These are phyloP conservation scores for Thyatira batis DNA, from an alignment of 2,888 invertebrate genomes.

Conservation along the genomic window DNA sequence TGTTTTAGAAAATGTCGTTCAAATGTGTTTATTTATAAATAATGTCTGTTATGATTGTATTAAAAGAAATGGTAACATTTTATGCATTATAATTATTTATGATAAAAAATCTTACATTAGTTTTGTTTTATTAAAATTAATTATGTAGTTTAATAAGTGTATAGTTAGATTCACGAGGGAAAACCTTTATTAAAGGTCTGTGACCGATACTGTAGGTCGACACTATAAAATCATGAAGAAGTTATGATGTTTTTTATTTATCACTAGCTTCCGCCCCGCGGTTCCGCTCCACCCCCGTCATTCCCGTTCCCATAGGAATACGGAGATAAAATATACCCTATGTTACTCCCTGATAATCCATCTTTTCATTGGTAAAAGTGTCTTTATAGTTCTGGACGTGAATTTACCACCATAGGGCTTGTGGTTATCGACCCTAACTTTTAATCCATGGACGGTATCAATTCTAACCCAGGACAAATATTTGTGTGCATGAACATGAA, in stretches of 20 bases:
- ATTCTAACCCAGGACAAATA: no score
- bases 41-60: neutral
- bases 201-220: neutral
- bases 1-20: neutral
- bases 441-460: no score
- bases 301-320: no score
- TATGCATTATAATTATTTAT: neutral
- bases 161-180: neutral
- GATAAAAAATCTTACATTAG: neutral
- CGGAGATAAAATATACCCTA: no score
- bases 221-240: neutral
- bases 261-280: no score
- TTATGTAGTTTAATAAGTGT: neutral
- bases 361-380: no score
- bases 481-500: no score
- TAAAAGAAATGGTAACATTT: neutral
- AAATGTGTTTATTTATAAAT: neutral
- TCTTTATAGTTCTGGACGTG: no score
- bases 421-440: no score
- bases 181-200: neutral
- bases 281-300: no score
- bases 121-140: neutral
- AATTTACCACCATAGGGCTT: no score
- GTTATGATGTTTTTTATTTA: neutral
- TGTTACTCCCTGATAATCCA: no score